These are phyloP conservation scores for Chrysolophus pictus DNA, from an alignment of 2,797 vertebrate species.

Conservation along the genomic window DNA sequence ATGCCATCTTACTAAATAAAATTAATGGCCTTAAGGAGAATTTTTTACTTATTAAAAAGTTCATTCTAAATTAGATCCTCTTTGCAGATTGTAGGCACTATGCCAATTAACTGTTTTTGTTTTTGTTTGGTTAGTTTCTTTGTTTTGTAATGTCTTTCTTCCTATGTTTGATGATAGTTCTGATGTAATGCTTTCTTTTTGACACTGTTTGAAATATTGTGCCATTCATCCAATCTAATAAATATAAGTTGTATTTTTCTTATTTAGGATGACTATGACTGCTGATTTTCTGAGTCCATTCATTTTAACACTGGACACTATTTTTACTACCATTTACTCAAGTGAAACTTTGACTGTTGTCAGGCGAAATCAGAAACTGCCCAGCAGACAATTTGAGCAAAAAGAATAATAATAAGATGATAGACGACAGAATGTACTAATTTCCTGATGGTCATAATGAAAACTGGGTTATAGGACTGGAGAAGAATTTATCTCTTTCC, in stretches of 20 bases:
- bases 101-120: not conserved
- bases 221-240: not conserved
- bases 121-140: not conserved
- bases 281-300: not conserved
- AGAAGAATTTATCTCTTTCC: not conserved
- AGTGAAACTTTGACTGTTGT: not conserved
- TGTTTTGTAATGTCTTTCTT: not conserved
- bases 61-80: conserved; percentile 1
- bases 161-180: not conserved
- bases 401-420: not conserved
- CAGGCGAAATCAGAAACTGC: not conserved
- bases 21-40: conserved; percentile 30
- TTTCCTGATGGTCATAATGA: not conserved
- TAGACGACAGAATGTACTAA: not conserved
- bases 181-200: not conserved
- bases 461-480: not conserved
- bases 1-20: not conserved
- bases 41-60: not conserved
- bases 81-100: not conserved
- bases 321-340: not conserved
- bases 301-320: not conserved
- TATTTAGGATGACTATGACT: not conserved
- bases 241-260: not conserved
- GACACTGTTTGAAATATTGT: not conserved
- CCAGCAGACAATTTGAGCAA: not conserved